Evolutionary conservation across 2,797 vertebrate species (phyloP).

Genomic region (Phalanger gymnotis): DNA sequence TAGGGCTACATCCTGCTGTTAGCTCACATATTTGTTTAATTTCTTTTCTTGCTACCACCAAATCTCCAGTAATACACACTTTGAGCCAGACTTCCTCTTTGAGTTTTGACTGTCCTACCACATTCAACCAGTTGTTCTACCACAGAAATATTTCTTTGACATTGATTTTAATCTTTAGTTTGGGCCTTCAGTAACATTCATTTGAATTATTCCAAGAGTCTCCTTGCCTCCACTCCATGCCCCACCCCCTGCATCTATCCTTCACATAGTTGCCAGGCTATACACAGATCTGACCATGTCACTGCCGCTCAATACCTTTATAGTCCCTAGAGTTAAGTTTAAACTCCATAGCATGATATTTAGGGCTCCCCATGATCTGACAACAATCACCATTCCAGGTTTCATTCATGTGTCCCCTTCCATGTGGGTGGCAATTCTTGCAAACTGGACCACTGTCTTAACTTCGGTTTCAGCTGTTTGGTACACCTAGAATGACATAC

Average conservation of each 20-base stretch:
- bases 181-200: not conserved
- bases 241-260: not conserved
- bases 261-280: not conserved
- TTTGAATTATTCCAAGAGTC: not conserved
- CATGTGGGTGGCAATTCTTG: not conserved
- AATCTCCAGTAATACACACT: not conserved
- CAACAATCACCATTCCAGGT: not conserved
- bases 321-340: not conserved
- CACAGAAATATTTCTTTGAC: not conserved
- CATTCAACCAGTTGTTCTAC: not conserved
- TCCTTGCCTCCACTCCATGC: not conserved
- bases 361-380: not conserved
- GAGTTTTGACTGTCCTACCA: not conserved
- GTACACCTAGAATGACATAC: not conserved
- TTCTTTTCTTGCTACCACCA: not conserved
- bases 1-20: not conserved
- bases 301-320: not conserved
- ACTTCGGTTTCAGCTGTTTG: not conserved
- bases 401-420: not conserved
- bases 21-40: not conserved
- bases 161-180: not conserved
- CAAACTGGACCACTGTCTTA: not conserved
- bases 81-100: not conserved
- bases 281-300: not conserved
- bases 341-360: not conserved